Percentiles rank a stretch among this genome's conserved stretches.
These are phyloP conservation scores for Dermolepida albohirtum DNA, from an alignment of 2,888 invertebrate genomes.

Conservation along the genomic window DNA sequence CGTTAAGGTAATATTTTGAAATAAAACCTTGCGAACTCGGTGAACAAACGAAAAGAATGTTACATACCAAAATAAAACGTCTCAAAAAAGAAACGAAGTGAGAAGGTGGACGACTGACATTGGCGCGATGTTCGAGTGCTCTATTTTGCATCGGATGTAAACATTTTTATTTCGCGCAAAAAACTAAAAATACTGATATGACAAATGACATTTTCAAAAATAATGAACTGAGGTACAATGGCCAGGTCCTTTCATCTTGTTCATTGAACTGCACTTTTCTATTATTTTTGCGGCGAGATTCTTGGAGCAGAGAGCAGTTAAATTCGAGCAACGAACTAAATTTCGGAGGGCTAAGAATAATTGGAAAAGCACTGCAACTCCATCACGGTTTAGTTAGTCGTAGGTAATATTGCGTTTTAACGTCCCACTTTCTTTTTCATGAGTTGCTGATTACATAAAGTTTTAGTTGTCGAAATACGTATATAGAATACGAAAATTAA, in stretches of 20 bases:
- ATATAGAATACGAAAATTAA: too few relatives aligned
- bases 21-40: too few relatives aligned
- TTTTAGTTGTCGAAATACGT: too few relatives aligned
- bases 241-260: slow-evolving; percentile 50
- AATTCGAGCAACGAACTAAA: slow-evolving; percentile 48
- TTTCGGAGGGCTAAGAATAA: slow-evolving; percentile 48
- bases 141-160: slow-evolving; percentile 36
- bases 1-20: too few relatives aligned
- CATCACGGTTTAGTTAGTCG: slow-evolving; percentile 38
- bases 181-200: slow-evolving; percentile 50
- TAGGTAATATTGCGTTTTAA: slow-evolving; percentile 14
- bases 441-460: not conserved
- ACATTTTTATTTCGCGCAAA: slow-evolving; percentile 48
- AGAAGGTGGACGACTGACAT: slow-evolving; percentile 17
- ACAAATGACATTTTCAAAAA: slow-evolving; percentile 51
- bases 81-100: not conserved
- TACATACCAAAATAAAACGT: not conserved
- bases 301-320: slow-evolving; percentile 48
- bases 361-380: slow-evolving; percentile 36
- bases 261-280: slow-evolving; percentile 53
- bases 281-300: slow-evolving; percentile 52
- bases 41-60: not conserved
- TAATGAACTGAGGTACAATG: slow-evolving; percentile 45
- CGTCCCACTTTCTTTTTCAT: slow-evolving; percentile 1
- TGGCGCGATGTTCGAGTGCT: slow-evolving; percentile 12